Percentiles rank a stretch among this genome's conserved stretches.
Evolutionary conservation across 2,797 vertebrate genomes (phyloP).

Genomic region (Rhadinocentrus ornatus): DNA sequence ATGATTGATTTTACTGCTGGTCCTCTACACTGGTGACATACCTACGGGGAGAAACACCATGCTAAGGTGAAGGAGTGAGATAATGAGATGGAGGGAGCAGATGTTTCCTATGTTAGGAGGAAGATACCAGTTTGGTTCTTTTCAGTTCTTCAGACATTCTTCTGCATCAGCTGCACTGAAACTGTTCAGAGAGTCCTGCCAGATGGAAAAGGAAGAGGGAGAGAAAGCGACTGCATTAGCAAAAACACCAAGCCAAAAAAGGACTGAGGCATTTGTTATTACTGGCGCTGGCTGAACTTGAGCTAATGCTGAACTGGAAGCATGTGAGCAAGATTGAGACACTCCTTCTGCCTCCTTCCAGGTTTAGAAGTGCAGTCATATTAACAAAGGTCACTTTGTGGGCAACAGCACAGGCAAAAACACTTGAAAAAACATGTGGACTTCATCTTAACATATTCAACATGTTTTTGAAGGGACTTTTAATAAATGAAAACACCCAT

Average conservation of each 20-base stretch:
- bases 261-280: slow-evolving; percentile 49
- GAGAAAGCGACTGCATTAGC: slow-evolving; percentile 5
- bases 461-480: not conserved
- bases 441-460: not conserved
- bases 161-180: slow-evolving; percentile 54
- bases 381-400: slow-evolving; percentile 17
- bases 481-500: not conserved
- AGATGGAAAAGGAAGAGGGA: slow-evolving; percentile 9
- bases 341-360: not conserved
- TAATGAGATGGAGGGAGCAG: not conserved
- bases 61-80: not conserved
- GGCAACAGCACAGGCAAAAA: not conserved
- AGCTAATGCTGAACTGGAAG: slow-evolving; percentile 41
- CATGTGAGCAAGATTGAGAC: slow-evolving; percentile 16
- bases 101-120: not conserved
- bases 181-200: slow-evolving; percentile 68
- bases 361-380: not conserved
- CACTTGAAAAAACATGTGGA: not conserved
- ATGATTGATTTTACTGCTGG: slow-evolving; percentile 30
- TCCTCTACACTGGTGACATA: slow-evolving; percentile 1
- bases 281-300: slow-evolving; percentile 35
- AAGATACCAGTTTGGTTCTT: slow-evolving; percentile 3
- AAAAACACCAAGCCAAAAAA: slow-evolving; percentile 20
- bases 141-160: slow-evolving; percentile 20
- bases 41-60: slow-evolving; percentile 13